Evolutionary conservation across 2,113 vertebrate species (phyloP), one percentile per base, ranked within the genome.

Genomic region (Macrotus californicus): DNA sequence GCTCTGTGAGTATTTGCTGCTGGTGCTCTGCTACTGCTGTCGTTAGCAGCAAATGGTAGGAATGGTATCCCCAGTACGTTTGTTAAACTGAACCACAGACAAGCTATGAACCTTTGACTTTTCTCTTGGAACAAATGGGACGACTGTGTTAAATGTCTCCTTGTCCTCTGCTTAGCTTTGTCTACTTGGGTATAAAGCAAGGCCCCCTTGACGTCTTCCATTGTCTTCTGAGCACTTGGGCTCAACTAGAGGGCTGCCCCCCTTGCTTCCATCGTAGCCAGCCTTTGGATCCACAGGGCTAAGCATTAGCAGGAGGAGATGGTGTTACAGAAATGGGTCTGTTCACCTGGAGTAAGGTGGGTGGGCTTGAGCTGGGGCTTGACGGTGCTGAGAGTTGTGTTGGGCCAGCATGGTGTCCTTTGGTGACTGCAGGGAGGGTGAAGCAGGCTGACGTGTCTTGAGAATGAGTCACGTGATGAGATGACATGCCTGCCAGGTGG

Each of bases 401-500:
- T 19, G 22, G 29, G 39, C 43, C 15, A 52, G 56, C 11, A 73
- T 31, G 39, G 19, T 21, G 43, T 4, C 14, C 10, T 29, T 36
- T 43, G 46, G n/a, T 83, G 70, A 66, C 46, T 31, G 4, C 11
- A 56, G 85, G 56, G 26, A 54, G 22, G 19, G 50, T 36, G 39
- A 46, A 12, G 56, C 3, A 3, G 46, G 54, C 66, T 24, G 21
- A 5, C 0, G 1, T 11, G 22, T 79, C 69, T 91, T 91, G 26
- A 61, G 59, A 5, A 48, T 75, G 10, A 22, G 1, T 1, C 56
- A 29, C 18, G 48, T 18, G 70, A 24, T 10, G 15, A 36, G 43
- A 10, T 24, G 10, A 4, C 21, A 0, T 26, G 10, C 26, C 43
- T n/a, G 22, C 0, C 1, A 13, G 22, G 2, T 36, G 3, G n/a